Conservation (phyloP, 2,888 invertebrate species). For the Biston stratarius region DNA sequence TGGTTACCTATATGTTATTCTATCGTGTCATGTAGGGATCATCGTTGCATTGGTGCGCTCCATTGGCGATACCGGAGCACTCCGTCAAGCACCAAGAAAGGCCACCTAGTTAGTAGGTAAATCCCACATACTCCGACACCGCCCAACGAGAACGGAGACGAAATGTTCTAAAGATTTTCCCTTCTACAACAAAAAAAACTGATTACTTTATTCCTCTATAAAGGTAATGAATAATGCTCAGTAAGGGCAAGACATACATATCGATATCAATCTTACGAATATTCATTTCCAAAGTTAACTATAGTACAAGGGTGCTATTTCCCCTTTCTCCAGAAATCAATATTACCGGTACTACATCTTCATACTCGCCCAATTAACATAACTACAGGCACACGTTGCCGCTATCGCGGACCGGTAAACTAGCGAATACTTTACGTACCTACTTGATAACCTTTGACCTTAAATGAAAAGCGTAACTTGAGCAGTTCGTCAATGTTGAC, state of each 20-base stretch:
- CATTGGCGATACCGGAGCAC: too few species aligned
- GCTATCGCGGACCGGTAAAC: slow-evolving; percentile 16
- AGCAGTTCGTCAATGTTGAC: slow-evolving; percentile 42
- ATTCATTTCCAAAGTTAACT: slow-evolving; percentile 10
- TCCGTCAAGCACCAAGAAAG: too few species aligned
- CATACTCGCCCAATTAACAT: slow-evolving; percentile 38
- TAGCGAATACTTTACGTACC: slow-evolving; percentile 14
- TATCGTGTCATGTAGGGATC: too few species aligned
- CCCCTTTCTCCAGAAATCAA: slow-evolving; percentile 41
- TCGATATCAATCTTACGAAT: neutral
- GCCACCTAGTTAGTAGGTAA: too few species aligned
- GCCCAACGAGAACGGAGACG: too few species aligned
- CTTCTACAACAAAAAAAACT: too few species aligned
- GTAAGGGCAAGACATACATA: neutral
- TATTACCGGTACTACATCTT: slow-evolving; percentile 34
- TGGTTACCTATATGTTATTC: too few species aligned
- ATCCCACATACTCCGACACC: too few species aligned
- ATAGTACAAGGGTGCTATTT: slow-evolving; percentile 33
- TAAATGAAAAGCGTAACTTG: slow-evolving; percentile 39
- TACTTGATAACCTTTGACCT: slow-evolving; percentile 35
- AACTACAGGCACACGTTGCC: slow-evolving; percentile 21
- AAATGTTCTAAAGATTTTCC: too few species aligned
- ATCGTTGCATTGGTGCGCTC: too few species aligned
- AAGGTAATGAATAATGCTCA: too few species aligned
- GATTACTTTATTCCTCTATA: too few species aligned